phyloP scores from a whole-genome alignment of 2,113 vertebrate genomes.

The Triplophysa tibetana region DNA sequence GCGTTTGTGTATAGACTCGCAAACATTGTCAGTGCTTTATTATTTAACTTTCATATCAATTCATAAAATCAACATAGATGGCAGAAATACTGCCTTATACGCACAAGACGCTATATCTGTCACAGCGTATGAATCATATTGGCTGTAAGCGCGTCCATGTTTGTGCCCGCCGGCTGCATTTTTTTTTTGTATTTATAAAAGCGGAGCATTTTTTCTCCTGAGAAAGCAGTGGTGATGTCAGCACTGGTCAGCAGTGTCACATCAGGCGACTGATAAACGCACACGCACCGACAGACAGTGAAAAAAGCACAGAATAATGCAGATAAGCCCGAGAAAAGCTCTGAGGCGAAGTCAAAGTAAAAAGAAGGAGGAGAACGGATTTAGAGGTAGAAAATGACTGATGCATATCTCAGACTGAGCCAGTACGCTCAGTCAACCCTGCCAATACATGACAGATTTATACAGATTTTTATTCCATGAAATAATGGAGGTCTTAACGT shows the following conservation, averaged over 20 bases:
- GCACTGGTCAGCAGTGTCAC: constrained; percentile 54
- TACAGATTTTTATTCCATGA: not conserved
- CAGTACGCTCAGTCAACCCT: constrained; percentile 15
- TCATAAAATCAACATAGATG: constrained; percentile 12
- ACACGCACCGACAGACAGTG: constrained; percentile 33
- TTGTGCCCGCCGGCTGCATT: constrained; percentile 30
- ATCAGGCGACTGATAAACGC: constrained; percentile 45
- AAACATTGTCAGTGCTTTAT: not conserved
- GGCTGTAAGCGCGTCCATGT: constrained; percentile 10
- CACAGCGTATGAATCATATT: constrained; percentile 25
- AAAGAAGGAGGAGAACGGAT: constrained; percentile 44
- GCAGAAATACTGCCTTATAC: constrained; percentile 1
- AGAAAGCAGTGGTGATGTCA: constrained; percentile 52
- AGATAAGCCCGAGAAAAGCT: constrained; percentile 30
- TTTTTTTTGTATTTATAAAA: constrained; percentile 44
- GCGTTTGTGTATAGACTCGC: too few relatives aligned
- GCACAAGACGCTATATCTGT: not conserved
- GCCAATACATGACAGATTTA: constrained; percentile 28
- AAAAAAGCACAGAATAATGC: constrained; percentile 29
- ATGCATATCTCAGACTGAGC: constrained; percentile 30
- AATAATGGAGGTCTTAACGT: constrained; percentile 23
- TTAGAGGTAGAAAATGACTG: constrained; percentile 32
- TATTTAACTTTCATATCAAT: not conserved
- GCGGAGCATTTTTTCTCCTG: constrained; percentile 48
- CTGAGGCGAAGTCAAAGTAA: constrained; percentile 38